Evolutionary conservation across 2,113 vertebrate species (phyloP).

Genomic region (Nothocercus nigrocapillus): DNA sequence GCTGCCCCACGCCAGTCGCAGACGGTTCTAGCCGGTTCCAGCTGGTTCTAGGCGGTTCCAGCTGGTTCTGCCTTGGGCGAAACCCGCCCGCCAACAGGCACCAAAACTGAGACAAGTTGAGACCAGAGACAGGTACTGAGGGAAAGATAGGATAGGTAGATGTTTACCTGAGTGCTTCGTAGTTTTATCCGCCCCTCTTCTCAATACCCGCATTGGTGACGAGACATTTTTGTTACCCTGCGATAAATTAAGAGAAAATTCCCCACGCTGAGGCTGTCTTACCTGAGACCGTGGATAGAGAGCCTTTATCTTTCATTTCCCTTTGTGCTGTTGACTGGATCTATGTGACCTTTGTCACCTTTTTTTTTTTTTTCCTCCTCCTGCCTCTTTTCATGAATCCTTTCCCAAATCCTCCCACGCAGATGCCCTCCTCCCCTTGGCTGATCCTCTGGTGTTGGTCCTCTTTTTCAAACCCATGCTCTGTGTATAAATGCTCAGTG

Average conservation of each 20-base stretch:
- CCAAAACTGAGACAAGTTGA: background rate
- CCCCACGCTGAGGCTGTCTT: background rate
- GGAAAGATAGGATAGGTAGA: background rate
- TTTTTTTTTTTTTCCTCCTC: background rate
- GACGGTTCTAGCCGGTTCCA: no score
- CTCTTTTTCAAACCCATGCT: background rate
- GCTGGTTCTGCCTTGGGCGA: no score
- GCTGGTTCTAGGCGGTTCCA: no score
- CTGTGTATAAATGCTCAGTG: background rate
- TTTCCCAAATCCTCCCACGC: background rate
- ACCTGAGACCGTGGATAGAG: background rate
- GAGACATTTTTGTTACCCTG: background rate
- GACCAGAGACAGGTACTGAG: no score
- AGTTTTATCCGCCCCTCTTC: background rate
- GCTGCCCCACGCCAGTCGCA: background rate
- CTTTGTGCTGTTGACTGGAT: background rate
- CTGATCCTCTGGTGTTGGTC: background rate
- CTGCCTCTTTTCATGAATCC: background rate
- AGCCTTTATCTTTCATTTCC: background rate
- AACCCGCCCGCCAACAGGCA: no score
- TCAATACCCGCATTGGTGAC: background rate
- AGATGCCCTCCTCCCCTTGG: background rate
- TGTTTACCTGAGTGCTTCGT: background rate
- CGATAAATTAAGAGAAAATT: background rate
- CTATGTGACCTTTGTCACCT: background rate